A percentile compares a stretch with the other conserved stretches of the same genome.
phyloP scores from a whole-genome alignment of 1,140 invertebrate genomes.

The Zophobas morio region DNA sequence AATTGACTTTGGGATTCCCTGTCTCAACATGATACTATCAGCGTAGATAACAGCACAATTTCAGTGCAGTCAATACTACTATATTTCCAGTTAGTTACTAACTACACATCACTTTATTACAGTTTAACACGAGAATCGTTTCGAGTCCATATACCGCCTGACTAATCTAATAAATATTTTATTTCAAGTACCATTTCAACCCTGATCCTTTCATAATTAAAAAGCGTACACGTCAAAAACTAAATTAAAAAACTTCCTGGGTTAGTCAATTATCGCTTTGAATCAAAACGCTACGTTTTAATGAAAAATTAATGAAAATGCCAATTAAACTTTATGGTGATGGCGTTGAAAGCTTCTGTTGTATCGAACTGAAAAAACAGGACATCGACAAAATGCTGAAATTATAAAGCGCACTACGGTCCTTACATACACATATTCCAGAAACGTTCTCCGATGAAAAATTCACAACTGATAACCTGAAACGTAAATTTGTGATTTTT shows the following conservation, averaged over 20 bases:
- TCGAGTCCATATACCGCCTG: neutral
- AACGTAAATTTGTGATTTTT: too few species aligned
- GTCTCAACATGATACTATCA: slow-evolving; percentile 21
- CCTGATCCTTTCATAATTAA: slow-evolving; percentile 34
- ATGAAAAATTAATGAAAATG: slow-evolving; percentile 43
- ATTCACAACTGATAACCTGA: too few species aligned
- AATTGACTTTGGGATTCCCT: neutral
- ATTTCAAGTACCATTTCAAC: slow-evolving; percentile 31
- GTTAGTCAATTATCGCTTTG: slow-evolving; percentile 42
- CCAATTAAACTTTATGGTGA: slow-evolving; percentile 42
- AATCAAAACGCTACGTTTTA: slow-evolving; percentile 40
- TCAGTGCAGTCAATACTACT: slow-evolving; percentile 8
- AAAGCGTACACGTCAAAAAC: slow-evolving; percentile 39
- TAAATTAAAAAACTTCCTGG: slow-evolving; percentile 44
- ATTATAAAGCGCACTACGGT: neutral
- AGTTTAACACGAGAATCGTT: slow-evolving; percentile 29
- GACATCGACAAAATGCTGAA: slow-evolving; percentile 28
- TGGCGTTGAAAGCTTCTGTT: slow-evolving; percentile 23
- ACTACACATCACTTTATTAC: slow-evolving; percentile 35
- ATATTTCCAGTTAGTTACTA: slow-evolving; percentile 31
- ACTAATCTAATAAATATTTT: slow-evolving; percentile 45
- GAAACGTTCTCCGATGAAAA: too few species aligned
- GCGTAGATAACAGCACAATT: neutral
- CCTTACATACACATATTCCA: neutral
- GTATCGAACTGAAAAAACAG: slow-evolving; percentile 25